These are phyloP conservation scores for Oceanodroma tethys DNA, from an alignment of 2,113 vertebrate species.

Conservation along the genomic window DNA sequence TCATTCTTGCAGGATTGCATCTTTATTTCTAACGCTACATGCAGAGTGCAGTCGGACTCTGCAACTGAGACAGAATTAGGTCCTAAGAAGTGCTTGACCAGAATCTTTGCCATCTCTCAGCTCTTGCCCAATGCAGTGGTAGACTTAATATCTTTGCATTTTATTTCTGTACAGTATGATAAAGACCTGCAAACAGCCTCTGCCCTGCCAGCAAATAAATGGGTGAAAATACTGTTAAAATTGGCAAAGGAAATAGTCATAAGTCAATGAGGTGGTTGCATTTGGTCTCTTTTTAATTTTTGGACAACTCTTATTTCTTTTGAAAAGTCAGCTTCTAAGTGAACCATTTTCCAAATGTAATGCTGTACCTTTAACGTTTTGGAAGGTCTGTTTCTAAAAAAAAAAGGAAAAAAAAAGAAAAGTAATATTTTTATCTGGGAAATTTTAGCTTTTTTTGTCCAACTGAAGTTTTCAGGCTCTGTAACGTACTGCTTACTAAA, in stretches of 20 bases:
- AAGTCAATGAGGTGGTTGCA: neutral
- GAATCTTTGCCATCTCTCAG: neutral
- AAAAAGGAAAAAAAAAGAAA: neutral
- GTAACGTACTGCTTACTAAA: neutral
- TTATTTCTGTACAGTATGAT: neutral
- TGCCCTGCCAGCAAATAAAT: neutral
- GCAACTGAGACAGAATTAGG: neutral
- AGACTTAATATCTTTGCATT: neutral
- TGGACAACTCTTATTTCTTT: neutral
- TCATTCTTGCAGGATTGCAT: neutral
- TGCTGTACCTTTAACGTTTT: neutral
- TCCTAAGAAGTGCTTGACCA: neutral
- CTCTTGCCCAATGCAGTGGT: neutral
- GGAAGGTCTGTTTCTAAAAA: neutral
- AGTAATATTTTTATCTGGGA: neutral
- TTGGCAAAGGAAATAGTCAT: neutral
- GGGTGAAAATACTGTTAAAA: neutral
- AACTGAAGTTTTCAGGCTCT: neutral
- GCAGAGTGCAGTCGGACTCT: fast-evolving
- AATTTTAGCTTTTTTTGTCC: neutral
- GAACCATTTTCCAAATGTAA: neutral
- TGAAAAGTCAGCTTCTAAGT: neutral
- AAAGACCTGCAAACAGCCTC: neutral
- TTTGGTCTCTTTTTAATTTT: neutral
- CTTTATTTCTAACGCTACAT: neutral